Base-by-base conservation (phyloP, 2,113 vertebrate genomes). In the Lycaon pictus region DNA sequence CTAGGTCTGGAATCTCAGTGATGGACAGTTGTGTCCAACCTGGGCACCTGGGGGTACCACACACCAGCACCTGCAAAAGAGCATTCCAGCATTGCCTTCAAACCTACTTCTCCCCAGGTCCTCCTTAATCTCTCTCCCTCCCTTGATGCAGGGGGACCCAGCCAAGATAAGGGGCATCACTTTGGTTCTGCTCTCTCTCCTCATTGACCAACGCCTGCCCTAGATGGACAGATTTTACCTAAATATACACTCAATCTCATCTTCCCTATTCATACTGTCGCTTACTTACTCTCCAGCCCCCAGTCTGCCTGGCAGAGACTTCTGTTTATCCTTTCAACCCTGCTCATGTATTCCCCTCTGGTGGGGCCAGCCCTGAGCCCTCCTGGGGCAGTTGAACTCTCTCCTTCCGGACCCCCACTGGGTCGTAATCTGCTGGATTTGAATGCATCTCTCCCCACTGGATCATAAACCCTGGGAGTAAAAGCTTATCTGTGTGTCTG, bases 131-230 rank as follows among this genome's bases (percentile, higher is more conserved):
- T 74, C 35, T 65, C 53, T 0, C 55, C 12, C 29, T 76, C 53
- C 32, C 51, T 11, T 29, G 10, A 69, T 0, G 1, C 80, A 32
- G 62, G 53, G 79, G 12, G 29, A 55, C 65, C 11, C 35, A 1
- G 58, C 37, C 25, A 20, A 25, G 63, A 15, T 1, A 4, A 7
- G 5, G 55, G 22, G 11, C 0, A 0, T 5, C 7, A 25, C n/a
- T 94, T 48, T 43, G 19, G 11, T 62, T 81, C 69, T 15, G 53
- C 56, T 19, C 23, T 7, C 48, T 74, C 51, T 58, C 55, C 53
- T 84, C 35, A 0, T 32, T 71, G 27, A 48, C 63, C 5, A 37
- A 0, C 23, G 22, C 29, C 80, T 43, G 23, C 27, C 17, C 13
- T 17, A 22, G 11, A 65, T 81, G 71, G 53, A 84, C 63, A 69